Conservation (phyloP, 2,113 vertebrate genomes). For the Rallus limicola region DNA sequence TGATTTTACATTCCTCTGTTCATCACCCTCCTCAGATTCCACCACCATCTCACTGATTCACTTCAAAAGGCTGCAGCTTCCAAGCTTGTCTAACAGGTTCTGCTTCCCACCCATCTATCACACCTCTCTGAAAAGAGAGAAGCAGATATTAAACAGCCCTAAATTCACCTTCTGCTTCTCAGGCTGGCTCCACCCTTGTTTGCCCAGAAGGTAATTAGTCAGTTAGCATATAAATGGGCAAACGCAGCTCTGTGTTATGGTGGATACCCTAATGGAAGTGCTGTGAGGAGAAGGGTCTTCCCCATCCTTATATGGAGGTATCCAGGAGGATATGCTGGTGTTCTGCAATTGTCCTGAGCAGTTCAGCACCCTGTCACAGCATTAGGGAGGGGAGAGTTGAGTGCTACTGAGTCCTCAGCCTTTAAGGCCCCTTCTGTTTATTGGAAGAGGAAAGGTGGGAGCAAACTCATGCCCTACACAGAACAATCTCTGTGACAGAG, state of each 20-base stretch:
- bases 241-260: background rate
- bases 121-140: slow-evolving; percentile 3
- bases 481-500: background rate
- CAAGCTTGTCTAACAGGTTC: slow-evolving; percentile 37
- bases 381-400: background rate
- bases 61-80: background rate
- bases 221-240: background rate
- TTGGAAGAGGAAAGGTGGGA: background rate
- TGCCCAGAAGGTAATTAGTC: background rate
- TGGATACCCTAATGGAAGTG: background rate
- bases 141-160: background rate
- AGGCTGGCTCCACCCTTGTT: slow-evolving; percentile 16
- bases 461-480: background rate
- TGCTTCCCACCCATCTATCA: slow-evolving; percentile 22
- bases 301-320: accelerated
- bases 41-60: background rate
- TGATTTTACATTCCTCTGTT: background rate
- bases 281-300: background rate
- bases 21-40: background rate
- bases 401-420: background rate
- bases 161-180: slow-evolving; percentile 1
- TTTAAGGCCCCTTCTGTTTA: background rate
- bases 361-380: background rate
- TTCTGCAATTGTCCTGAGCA: background rate
- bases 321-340: background rate